Percentiles rank a stretch among this genome's conserved stretches.
phyloP scores from a whole-genome alignment of 1,140 invertebrate genomes.

The Aphaenogaster ashmeadi region DNA sequence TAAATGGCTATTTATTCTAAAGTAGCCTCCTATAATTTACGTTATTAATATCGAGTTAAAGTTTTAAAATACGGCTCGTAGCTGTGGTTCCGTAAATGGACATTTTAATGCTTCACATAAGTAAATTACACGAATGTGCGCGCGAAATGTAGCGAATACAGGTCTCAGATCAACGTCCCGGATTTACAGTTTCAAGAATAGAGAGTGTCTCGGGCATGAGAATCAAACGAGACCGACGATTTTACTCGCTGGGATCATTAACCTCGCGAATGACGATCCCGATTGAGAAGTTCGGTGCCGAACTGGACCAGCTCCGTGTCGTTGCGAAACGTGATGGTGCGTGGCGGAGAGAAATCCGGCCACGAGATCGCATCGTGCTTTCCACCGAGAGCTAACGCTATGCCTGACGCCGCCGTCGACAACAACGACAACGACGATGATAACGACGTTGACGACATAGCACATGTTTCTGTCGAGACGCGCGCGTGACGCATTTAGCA shows the following conservation, averaged over 20 bases:
- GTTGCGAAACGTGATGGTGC: conserved; percentile 25
- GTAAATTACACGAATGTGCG: not conserved
- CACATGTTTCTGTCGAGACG: conserved; percentile 29
- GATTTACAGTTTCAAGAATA: conserved; percentile 39
- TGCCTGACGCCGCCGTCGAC: not conserved
- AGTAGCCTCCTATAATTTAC: not conserved
- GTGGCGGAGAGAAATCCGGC: conserved; percentile 48
- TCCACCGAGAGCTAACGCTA: not conserved
- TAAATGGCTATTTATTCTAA: too few species aligned
- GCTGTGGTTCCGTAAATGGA: too few species aligned
- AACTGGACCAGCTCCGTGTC: conserved; percentile 17
- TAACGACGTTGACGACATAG: not conserved
- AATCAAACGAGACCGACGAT: conserved; percentile 26
- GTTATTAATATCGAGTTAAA: not conserved
- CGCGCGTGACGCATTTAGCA: not conserved
- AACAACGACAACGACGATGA: not conserved
- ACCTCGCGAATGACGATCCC: conserved; percentile 36
- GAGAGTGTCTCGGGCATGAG: not conserved
- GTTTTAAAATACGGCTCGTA: not conserved
- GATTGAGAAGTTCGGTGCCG: conserved; percentile 35
- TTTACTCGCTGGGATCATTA: conserved; percentile 24
- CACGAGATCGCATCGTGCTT: conserved; percentile 27
- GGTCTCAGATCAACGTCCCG: conserved; percentile 7
- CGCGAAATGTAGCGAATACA: not conserved
- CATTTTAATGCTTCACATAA: not conserved